These are phyloP conservation scores for Cephalophus harveyi DNA, from an alignment of 2,113 vertebrate species.

Conservation along the genomic window DNA sequence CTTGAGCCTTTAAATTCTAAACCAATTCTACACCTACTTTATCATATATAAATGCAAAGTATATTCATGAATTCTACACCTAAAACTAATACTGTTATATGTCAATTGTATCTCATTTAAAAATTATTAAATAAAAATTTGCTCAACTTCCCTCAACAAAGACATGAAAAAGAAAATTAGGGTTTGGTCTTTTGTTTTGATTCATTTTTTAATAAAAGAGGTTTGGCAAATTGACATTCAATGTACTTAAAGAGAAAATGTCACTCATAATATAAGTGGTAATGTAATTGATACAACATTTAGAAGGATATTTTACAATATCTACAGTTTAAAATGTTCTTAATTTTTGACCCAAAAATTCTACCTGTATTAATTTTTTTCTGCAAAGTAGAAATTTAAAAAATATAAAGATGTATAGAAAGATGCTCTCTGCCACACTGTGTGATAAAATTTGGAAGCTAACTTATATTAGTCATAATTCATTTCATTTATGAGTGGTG, in stretches of 20 bases:
- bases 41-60: background rate
- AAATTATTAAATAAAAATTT: background rate
- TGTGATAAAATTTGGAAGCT: background rate
- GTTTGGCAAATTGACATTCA: background rate
- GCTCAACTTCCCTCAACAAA: background rate
- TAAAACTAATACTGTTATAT: background rate
- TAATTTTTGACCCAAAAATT: background rate
- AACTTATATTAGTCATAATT: background rate
- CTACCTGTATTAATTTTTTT: background rate
- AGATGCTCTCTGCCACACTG: background rate
- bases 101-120: background rate
- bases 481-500: background rate
- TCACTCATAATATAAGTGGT: background rate
- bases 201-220: background rate
- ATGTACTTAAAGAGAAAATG: background rate
- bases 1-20: background rate
- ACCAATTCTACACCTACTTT: background rate
- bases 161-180: background rate
- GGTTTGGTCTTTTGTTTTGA: background rate
- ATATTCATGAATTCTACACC: background rate
- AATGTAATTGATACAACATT: background rate
- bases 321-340: background rate
- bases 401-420: background rate
- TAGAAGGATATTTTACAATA: background rate
- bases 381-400: background rate